Conservation (phyloP, 1,140 invertebrate genomes). For the Rhagoletis zephyria region DNA sequence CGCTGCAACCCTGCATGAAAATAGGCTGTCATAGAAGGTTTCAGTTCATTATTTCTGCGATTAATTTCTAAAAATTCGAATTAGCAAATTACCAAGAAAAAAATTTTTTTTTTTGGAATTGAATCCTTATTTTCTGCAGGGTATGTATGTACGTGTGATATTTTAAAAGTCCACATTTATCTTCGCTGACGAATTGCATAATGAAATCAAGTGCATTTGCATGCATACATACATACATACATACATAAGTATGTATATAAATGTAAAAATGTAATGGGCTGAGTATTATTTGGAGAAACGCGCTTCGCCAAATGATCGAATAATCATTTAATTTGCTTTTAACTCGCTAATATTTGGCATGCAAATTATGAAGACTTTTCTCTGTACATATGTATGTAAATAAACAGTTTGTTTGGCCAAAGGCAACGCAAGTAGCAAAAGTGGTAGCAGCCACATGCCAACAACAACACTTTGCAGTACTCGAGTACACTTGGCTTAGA, state of each 20-base stretch:
- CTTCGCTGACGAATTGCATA: constrained; percentile 1
- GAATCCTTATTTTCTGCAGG: too few species aligned
- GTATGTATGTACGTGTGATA: too few species aligned
- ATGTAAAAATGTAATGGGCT: neutral
- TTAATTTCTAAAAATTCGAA: too few species aligned
- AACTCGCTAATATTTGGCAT: neutral
- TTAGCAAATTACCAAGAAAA: too few species aligned
- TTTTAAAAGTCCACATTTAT: too few species aligned
- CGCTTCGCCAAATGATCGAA: neutral
- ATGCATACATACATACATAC: neutral
- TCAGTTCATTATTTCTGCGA: too few species aligned
- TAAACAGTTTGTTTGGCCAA: neutral
- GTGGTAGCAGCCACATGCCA: neutral
- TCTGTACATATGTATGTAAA: neutral
- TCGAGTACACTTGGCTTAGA: neutral
- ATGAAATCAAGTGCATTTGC: neutral
- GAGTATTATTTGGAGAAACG: neutral
- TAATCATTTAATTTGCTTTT: constrained; percentile 8
- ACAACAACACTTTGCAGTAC: neutral
- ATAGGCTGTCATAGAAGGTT: too few species aligned
- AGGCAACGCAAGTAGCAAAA: neutral
- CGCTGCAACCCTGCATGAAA: too few species aligned
- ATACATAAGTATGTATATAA: neutral
- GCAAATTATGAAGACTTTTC: neutral
- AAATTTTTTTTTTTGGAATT: too few species aligned